Evolutionary conservation across 92 coral and sea anemone genomes (phyloP), one percentile per base, ranked within the genome.

Genomic region (Meandrina meandrites): DNA sequence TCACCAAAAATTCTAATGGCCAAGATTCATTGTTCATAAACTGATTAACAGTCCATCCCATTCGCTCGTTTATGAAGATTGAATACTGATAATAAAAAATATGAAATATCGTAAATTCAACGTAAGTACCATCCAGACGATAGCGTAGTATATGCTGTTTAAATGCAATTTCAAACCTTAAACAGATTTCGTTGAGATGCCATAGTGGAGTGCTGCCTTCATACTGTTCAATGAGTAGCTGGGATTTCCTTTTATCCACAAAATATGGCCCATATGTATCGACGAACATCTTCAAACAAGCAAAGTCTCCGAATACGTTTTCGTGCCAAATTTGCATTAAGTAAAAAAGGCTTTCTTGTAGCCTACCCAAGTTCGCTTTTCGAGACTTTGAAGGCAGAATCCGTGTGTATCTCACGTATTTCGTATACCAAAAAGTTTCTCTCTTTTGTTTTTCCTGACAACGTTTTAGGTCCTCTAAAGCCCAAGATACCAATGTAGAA

Each of bases 1-100:
- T 84, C 17, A 74, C 51, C 8, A 84, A 0, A 28, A 84, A 84
- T 21, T 73, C 80, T 9, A 74, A 32, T 72, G 87, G 87, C 87
- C 87, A 84, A 10, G 50, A 31, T 1, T 10, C 62, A 67, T 31
- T 27, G 50, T 36, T 0, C 0, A 40, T 2, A 40, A 40, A 40
- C 45, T 40, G 62, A 28, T 66, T 28, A 19, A 9, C 30, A 27
- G 0, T 5, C 54, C 53, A 67, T 67, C 22, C 34, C 62, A 81
- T 81, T 47, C 86, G 86, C 76, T 69, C 64, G 3, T 5, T 28
- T 70, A 81, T 21, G 48, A 81, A 81, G 17, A 11, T 54, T 24
- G 66, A 31, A 42, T 18, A 21, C 11, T 32, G 15, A 18, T 67
- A 50, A 51, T 36, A 27, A 24, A 62, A 37, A 3, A 27, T 0